Percentiles rank a stretch among this genome's conserved stretches.
Conservation (phyloP, 2,888 invertebrate genomes). For the Rhorus exstirpatorius region DNA sequence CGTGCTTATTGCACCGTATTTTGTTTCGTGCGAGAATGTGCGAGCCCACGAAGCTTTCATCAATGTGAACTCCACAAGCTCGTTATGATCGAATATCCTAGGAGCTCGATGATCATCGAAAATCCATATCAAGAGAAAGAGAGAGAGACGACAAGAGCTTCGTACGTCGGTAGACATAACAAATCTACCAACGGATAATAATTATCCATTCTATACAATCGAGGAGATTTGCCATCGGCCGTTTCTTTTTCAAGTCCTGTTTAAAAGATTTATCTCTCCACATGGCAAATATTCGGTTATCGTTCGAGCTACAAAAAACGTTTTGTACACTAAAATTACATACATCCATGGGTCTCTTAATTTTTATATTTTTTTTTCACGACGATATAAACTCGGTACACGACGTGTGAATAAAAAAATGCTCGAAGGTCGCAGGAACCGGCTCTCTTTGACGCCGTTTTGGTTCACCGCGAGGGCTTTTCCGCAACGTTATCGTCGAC, state of each 20-base stretch:
- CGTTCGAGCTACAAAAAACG: too few species aligned
- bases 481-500: slow-evolving; percentile 47
- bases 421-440: slow-evolving; percentile 65
- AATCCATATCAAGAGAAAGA: slow-evolving; percentile 37
- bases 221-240: neutral
- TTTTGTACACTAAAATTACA: slow-evolving; percentile 21
- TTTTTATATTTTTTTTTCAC: neutral
- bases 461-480: slow-evolving; percentile 63
- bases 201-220: slow-evolving; percentile 15
- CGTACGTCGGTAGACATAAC: slow-evolving; percentile 12
- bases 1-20: slow-evolving; percentile 21
- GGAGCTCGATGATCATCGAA: slow-evolving; percentile 52
- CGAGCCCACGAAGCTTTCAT: slow-evolving; percentile 8
- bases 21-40: slow-evolving; percentile 33
- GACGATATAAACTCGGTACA: slow-evolving; percentile 1
- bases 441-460: slow-evolving; percentile 68
- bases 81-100: slow-evolving; percentile 55
- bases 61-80: slow-evolving; percentile 35
- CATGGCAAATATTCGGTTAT: slow-evolving; percentile 1
- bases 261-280: too few species aligned
- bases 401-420: slow-evolving; percentile 50
- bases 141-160: slow-evolving; percentile 45
- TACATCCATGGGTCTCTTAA: neutral
- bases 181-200: slow-evolving; percentile 37
- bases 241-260: neutral